phyloP scores from a whole-genome alignment of 2,888 invertebrate species.

The Dynastes tityus region DNA sequence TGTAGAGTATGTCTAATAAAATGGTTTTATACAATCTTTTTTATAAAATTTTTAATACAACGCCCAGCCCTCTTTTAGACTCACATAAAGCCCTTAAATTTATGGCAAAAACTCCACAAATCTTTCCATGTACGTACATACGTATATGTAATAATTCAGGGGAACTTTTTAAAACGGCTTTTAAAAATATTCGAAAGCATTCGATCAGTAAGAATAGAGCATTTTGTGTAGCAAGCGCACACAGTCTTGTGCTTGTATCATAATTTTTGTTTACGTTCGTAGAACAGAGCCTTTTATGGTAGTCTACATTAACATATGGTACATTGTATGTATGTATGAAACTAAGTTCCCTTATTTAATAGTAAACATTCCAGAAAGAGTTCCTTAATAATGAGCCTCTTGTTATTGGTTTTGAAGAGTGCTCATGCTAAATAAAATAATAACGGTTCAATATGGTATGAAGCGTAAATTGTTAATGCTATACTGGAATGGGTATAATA shows the following conservation, averaged over 20 bases:
- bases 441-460: background rate
- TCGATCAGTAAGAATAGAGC: background rate
- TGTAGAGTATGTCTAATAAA: too few species aligned
- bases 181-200: background rate
- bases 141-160: background rate
- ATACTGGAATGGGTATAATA: too few species aligned
- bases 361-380: constrained; percentile 2
- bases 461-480: too few species aligned
- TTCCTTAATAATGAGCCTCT: background rate
- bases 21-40: too few species aligned
- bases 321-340: background rate
- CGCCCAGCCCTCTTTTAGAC: too few species aligned
- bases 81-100: too few species aligned
- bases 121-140: background rate
- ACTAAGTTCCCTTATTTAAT: background rate
- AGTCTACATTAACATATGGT: background rate
- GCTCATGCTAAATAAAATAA: background rate
- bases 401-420: background rate
- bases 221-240: background rate
- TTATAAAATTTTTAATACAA: too few species aligned
- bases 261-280: background rate
- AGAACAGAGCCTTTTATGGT: constrained; percentile 1
- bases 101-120: background rate
- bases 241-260: background rate
- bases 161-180: background rate